Percentiles rank a stretch among this genome's conserved stretches.
Conservation (phyloP, 2,797 vertebrate genomes). For the Coccyzus lansbergi region DNA sequence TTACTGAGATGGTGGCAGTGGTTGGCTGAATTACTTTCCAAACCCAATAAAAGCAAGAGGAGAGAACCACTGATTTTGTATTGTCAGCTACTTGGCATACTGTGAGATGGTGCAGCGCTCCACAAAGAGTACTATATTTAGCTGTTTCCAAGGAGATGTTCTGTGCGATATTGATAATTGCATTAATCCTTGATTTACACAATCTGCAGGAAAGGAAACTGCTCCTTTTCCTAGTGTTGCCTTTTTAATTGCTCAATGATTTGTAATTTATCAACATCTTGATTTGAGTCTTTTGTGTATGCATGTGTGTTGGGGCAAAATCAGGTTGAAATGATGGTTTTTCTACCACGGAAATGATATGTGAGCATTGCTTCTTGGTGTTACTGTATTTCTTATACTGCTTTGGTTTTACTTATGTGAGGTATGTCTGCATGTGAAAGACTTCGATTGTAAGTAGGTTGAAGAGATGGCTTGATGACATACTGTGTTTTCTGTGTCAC, state of each 20-base stretch:
- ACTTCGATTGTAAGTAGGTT: not conserved
- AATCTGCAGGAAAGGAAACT: conserved; percentile 55
- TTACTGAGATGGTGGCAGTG: not conserved
- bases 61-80: conserved; percentile 17
- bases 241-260: conserved; percentile 34
- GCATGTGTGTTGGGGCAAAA: not conserved
- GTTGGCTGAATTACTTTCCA: not conserved
- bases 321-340: not conserved
- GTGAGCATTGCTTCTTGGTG: not conserved
- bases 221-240: conserved; percentile 54
- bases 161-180: conserved; percentile 76
- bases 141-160: conserved; percentile 78
- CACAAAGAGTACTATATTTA: conserved; percentile 71
- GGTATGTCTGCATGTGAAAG: not conserved
- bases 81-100: conserved; percentile 61
- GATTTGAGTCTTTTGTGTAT: not conserved
- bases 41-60: not conserved
- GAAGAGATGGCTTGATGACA: conserved; percentile 23
- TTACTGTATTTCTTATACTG: not conserved
- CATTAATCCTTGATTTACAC: conserved; percentile 74
- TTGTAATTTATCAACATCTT: conserved; percentile 18
- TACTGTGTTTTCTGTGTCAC: conserved; percentile 30
- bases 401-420: not conserved
- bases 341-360: not conserved
- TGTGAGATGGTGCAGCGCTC: conserved; percentile 57